Evolutionary conservation across 1,140 invertebrate genomes (phyloP), one percentile per base, ranked within the genome.

Genomic region (Hesperophylax magnus): DNA sequence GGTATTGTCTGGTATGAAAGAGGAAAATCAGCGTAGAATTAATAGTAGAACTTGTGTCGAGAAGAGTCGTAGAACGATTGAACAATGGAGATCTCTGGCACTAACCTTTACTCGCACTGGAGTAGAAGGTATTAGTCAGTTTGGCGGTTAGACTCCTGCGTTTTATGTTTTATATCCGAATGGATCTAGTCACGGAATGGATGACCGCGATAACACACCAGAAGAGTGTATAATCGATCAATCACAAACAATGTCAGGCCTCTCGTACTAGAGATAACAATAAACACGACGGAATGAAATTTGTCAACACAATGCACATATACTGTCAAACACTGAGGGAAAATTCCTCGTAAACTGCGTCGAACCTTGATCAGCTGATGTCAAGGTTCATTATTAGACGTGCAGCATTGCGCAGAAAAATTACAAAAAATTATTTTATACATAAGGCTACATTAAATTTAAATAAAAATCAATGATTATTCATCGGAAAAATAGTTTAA

Each of bases 21-120:
- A 8, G 14, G 39, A 11, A 47, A 47, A 47, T 11, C 39, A 47
- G 11, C 11, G 39, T 47, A 34, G 34, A 34, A 27, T 27, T 27
- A n/a, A 31, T 34, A 3, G 34, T 6, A 47, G 39, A 47, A 47
- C 39, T 47, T 11, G 9, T 11, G 39, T 9, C 11, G 39, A 47
- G 39, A 47, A 47, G 9, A 14, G 39, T 47, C 39, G 39, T 47
- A 47, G 39, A 47, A 14, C 39, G 2, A 47, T 14, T 47, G 39
- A 47, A 47, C 39, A 14, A 84, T 85, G 88, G 87, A 85, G 63
- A 34, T 27, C 63, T n/a, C 58, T n/a, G 18, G 6, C 27, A 56
- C 2, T 85, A 87, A 88, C 88, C 89, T 90, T 89, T 90, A 88
- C 88, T 88, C 89, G 86, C 89, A 88, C 89, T 89, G 89, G 88